Percentiles rank a stretch among this genome's conserved stretches.
phyloP scores from a whole-genome alignment of 2,888 invertebrate species.

The Gastrophysa polygoni region DNA sequence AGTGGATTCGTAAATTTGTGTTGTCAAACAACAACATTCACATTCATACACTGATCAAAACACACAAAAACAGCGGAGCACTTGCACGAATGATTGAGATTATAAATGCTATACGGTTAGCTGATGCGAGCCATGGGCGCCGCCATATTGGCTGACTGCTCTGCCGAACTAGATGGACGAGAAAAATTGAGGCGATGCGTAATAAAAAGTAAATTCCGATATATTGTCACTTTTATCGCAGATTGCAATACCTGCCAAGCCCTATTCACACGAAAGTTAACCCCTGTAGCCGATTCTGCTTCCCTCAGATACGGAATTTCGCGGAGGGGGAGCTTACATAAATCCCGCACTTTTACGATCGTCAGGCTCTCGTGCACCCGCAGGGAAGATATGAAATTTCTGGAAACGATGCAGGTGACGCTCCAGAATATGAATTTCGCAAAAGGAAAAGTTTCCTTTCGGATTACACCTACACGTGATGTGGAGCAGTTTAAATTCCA shows the following conservation, averaged over 20 bases:
- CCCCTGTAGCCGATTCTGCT: not conserved
- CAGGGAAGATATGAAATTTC: constrained; percentile 11
- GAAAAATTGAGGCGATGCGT: too few species aligned
- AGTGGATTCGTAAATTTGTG: too few species aligned
- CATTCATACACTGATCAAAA: too few species aligned
- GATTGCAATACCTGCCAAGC: not conserved
- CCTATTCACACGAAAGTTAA: not conserved
- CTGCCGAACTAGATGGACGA: too few species aligned
- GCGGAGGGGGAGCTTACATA: constrained; percentile 6
- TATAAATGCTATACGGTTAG: too few species aligned
- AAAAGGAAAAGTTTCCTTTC: not conserved
- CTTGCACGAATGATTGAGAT: too few species aligned
- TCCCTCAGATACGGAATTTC: constrained; percentile 15
- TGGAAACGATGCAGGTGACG: constrained; percentile 16
- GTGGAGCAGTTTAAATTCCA: not conserved
- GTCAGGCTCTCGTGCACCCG: not conserved
- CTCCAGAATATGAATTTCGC: constrained; percentile 8
- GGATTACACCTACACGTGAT: not conserved
- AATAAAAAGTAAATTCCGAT: too few species aligned
- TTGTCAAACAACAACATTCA: too few species aligned
- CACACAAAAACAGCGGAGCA: too few species aligned
- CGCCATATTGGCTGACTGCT: too few species aligned
- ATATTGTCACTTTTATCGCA: too few species aligned
- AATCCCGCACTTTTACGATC: constrained; percentile 27
- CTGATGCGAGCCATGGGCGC: too few species aligned